A percentile compares a stretch with the other conserved stretches of the same genome.
phyloP scores from a whole-genome alignment of 2,113 vertebrate genomes.

The Platysternon megacephalum region DNA sequence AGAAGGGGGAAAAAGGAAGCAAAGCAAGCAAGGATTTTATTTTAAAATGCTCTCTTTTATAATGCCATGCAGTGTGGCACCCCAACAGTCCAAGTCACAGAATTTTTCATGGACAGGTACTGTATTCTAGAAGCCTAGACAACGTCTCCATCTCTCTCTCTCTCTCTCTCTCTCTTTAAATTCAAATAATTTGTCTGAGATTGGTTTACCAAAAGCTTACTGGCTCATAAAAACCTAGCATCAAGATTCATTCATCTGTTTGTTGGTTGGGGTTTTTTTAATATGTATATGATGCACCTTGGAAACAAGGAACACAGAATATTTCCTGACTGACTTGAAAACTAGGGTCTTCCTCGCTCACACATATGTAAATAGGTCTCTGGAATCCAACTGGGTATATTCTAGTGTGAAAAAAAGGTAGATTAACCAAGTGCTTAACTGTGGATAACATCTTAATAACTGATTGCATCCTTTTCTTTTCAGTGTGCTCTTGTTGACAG shows the following conservation, averaged over 20 bases:
- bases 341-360: constrained; percentile 79
- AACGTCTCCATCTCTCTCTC: not conserved
- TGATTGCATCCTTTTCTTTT: constrained; percentile 54
- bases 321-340: constrained; percentile 86
- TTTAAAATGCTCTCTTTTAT: constrained; percentile 38
- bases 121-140: constrained; percentile 32
- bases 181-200: not conserved
- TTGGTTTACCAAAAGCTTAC: constrained; percentile 49
- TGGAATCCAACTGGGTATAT: constrained; percentile 69
- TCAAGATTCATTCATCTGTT: constrained; percentile 32
- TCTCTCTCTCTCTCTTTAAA: not conserved
- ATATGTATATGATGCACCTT: constrained; percentile 65
- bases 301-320: constrained; percentile 70
- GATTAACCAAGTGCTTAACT: constrained; percentile 70
- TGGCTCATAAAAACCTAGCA: constrained; percentile 27
- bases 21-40: constrained; percentile 32
- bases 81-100: not conserved
- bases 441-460: constrained; percentile 72
- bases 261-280: not conserved
- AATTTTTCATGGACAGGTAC: not conserved
- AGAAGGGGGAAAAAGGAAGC: constrained; percentile 21
- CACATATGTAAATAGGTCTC: constrained; percentile 75
- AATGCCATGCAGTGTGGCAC: constrained; percentile 9
- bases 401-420: constrained; percentile 57
- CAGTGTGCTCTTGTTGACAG: constrained; percentile 81